Base-by-base conservation (phyloP, 2,888 invertebrate genomes). In the Metalampra italica region DNA sequence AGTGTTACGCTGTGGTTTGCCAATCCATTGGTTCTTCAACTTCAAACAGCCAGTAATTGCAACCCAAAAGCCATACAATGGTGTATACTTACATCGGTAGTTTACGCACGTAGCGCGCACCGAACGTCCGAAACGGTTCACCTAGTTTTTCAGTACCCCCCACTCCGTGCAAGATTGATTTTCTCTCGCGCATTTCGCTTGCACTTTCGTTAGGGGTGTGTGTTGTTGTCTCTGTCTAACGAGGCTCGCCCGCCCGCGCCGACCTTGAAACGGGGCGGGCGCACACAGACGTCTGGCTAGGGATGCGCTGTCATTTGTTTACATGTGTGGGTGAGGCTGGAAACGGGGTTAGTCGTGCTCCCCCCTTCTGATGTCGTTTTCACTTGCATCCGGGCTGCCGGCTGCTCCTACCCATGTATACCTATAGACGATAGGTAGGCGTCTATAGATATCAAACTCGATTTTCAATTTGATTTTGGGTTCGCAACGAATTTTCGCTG, bases 161-260 rank as follows among this genome's bases (percentile, higher is more conserved):
- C 74, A 67, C 77, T 74, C 81, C 81, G 69, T 89, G 88, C 88
- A 88, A 87, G 84, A 89, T 88, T 87, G 89, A 89, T 88, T 87
- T 87, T 88, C 84, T 79, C 75, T 81, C 81, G 62, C 80, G 76
- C 80, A 82, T 83, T 82, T 83, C 79, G 74, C 89, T 85, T 89
- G 89, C 89, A 89, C 83, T 86, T 82, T 84, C 79, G 54, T 58
- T 57, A 57, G 72, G 76, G 75, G 75, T 75, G 68, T 54, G 68
- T 79, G 61, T 66, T 55, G 61, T 71, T 63, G 68, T 85, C 82
- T 71, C 79, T 59, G 62, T 82, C 77, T 64, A 51, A 53, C 70
- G 60, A 13, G 39, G 14, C 54, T 62, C 58, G 66, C 71, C 77
- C 52, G 54, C 57, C 59, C 59, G 56, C 54, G 68, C 71, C 77